Percentiles rank a stretch among this genome's conserved stretches.
Conservation (phyloP, 1,140 invertebrate genomes). For the Portunus trituberculatus region DNA sequence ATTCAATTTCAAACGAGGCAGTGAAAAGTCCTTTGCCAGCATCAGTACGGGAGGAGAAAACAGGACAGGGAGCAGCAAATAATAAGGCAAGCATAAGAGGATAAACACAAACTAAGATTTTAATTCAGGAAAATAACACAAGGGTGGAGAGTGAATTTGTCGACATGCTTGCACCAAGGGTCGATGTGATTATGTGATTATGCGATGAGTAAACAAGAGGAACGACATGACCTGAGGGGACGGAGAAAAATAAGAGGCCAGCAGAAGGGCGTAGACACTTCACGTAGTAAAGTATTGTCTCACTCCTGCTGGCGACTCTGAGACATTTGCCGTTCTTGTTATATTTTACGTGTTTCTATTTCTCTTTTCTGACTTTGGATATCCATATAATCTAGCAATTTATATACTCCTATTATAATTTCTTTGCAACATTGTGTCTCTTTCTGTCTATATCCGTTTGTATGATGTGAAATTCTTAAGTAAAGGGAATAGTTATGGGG, state of each 20-base stretch:
- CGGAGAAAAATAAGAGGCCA: neutral
- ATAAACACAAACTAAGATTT: slow-evolving; percentile 2
- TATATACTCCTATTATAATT: too few relatives aligned
- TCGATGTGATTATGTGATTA: neutral
- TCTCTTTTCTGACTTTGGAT: too few relatives aligned
- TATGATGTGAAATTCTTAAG: too few relatives aligned
- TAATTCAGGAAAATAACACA: neutral
- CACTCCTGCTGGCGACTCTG: too few relatives aligned
- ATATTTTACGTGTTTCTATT: too few relatives aligned
- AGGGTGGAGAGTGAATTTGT: neutral
- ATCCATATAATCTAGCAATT: too few relatives aligned
- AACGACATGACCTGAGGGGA: neutral
- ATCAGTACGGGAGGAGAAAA: neutral
- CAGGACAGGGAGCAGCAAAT: neutral
- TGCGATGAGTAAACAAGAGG: neutral
- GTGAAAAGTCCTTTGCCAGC: neutral
- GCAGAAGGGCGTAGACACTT: neutral
- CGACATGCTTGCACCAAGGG: neutral
- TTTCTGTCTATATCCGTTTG: too few relatives aligned
- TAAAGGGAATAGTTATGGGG: too few relatives aligned
- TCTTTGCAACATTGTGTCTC: too few relatives aligned
- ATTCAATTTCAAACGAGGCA: too few relatives aligned
- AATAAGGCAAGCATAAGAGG: neutral
- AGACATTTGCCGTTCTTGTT: too few relatives aligned
- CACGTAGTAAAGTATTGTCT: too few relatives aligned